phyloP scores from a whole-genome alignment of 23 tunicate species.

The Trididemnum clinides region DNA sequence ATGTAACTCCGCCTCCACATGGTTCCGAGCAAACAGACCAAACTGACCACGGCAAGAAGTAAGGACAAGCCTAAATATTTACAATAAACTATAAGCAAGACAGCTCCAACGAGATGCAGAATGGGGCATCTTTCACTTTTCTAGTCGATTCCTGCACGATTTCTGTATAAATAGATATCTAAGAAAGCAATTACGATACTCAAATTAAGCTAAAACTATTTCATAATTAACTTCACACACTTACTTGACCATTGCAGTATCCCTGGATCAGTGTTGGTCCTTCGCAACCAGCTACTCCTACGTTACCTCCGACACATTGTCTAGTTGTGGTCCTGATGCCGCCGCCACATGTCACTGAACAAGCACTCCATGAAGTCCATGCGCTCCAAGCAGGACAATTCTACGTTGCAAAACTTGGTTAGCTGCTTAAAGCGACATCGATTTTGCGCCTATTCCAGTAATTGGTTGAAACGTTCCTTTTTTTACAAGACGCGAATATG shows the following conservation, averaged over 20 bases:
- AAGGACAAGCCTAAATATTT: constrained; percentile 53
- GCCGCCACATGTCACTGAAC: constrained; percentile 44
- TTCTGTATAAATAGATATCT: too few species aligned
- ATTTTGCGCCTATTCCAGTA: too few species aligned
- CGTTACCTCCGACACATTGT: constrained; percentile 25
- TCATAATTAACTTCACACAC: background rate
- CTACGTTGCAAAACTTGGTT: background rate
- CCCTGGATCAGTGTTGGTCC: background rate
- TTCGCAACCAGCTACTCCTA: constrained; percentile 38
- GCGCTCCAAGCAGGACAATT: constrained; percentile 12
- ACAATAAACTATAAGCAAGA: background rate
- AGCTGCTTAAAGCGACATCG: too few species aligned
- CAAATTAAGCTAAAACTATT: too few species aligned
- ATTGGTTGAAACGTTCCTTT: too few species aligned
- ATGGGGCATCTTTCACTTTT: too few species aligned
- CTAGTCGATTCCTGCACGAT: too few species aligned
- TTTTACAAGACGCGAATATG: too few species aligned
- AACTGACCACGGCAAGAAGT: constrained; percentile 25
- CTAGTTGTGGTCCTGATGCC: constrained; percentile 34
- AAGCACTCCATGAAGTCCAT: constrained; percentile 29
- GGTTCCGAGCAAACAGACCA: constrained; percentile 66
- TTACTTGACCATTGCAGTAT: background rate
- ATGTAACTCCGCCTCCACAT: constrained; percentile 63
- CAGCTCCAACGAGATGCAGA: too few species aligned
- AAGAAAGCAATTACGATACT: too few species aligned